Evolutionary conservation across 2,113 vertebrate species (phyloP), one percentile per base, ranked within the genome.

Genomic region (Cyprinodon tularosa): DNA sequence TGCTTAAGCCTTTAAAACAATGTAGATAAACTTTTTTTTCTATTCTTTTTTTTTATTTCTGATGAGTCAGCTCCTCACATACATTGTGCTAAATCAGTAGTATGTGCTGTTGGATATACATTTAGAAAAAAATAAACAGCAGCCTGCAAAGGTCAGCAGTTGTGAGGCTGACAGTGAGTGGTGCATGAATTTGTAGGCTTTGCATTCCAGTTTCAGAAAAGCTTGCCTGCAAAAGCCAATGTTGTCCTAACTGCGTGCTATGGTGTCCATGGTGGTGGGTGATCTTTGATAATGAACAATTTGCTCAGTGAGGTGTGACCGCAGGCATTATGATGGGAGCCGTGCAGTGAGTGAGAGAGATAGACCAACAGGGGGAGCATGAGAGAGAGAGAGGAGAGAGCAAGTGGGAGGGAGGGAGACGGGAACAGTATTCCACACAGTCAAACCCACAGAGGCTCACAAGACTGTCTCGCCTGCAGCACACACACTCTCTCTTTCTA

Each of bases 241-340:
- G 20, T 67, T 62, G 64, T 47, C 15, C 68, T 50, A 48, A 72
- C 70, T 68, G 53, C 66, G 63, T 44, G 80, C 68, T 57, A 73
- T 71, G 65, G 81, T 79, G 84, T 86, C 82, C 62, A 40, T n/a
- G 1, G 22, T 22, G 75, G 73, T 67, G 77, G 50, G 74, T 62
- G 80, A 86, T 85, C 83, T 86, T 73, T 45, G 8, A 86, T 92
- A 75, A 90, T 87, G 86, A 94, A 94, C 90, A 92, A 92, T 93
- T 88, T 91, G 91, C 86, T 84, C 89, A 85, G 76, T 74, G 92
- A 94, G 88, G 91, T 94, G 93, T 93, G 91, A 93, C 91, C 91
- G 80, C 77, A 66, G 85, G 84, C 84, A 90, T 91, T 93, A 92
- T 94, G 86, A 90, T 72, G 80, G 74, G 78, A 84, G 83, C 87